phyloP scores from a whole-genome alignment of 2,888 invertebrate species.

The Phortica magna region DNA sequence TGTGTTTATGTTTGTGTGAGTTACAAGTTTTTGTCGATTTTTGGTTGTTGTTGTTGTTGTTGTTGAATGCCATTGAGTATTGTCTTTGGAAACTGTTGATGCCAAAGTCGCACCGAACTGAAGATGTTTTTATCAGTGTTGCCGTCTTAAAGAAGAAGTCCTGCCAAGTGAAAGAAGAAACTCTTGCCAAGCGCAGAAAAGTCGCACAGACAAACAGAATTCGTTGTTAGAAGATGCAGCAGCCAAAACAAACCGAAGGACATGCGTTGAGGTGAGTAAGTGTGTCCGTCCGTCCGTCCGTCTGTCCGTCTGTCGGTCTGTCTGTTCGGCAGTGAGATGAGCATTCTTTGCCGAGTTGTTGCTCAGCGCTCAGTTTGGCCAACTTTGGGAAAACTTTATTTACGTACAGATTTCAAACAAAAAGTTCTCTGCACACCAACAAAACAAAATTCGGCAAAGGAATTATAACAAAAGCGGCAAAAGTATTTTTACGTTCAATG shows the following conservation, averaged over 20 bases:
- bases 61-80: conserved; percentile 32
- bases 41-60: conserved; percentile 24
- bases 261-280: neutral
- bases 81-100: conserved; percentile 43
- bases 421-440: conserved; percentile 21
- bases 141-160: neutral
- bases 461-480: conserved; percentile 17
- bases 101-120: conserved; percentile 20
- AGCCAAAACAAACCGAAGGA: neutral
- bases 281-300: neutral
- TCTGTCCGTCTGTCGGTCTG: conserved; percentile 20
- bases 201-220: neutral
- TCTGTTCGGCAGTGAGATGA: conserved; percentile 38
- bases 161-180: neutral
- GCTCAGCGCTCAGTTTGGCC: conserved; percentile 54
- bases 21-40: neutral
- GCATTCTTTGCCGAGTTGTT: conserved; percentile 48
- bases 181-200: neutral
- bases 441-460: conserved; percentile 5
- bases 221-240: neutral
- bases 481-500: conserved; percentile 21
- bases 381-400: conserved; percentile 62
- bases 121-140: conserved; percentile 44
- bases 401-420: conserved; percentile 57
- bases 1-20: neutral